Conservation (phyloP, 1,140 invertebrate genomes). For the Cheumatopsyche charites region DNA sequence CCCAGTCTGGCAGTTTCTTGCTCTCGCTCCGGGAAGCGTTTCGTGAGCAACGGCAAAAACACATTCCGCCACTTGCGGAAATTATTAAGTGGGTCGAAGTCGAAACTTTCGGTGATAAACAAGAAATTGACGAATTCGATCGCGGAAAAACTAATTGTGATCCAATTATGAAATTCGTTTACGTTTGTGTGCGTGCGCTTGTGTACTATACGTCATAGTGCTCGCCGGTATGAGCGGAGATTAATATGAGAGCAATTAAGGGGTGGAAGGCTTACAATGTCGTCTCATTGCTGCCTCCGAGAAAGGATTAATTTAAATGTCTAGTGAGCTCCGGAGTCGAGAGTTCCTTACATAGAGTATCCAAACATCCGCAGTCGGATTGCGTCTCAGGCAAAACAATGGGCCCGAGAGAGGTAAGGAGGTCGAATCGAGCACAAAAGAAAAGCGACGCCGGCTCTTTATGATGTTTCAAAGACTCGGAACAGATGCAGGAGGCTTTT, state of each 20-base stretch:
- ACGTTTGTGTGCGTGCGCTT: not conserved
- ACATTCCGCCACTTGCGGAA: not conserved
- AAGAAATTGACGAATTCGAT: not conserved
- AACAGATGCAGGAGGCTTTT: slow-evolving; percentile 21
- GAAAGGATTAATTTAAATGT: slow-evolving; percentile 28
- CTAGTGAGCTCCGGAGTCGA: slow-evolving; percentile 20
- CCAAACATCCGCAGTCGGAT: slow-evolving; percentile 25
- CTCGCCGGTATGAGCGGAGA: slow-evolving; percentile 5
- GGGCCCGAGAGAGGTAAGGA: slow-evolving; percentile 9
- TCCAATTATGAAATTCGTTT: no score
- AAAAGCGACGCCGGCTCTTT: slow-evolving; percentile 14
- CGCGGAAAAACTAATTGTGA: not conserved
- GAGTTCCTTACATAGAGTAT: slow-evolving; percentile 26
- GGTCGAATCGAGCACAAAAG: slow-evolving; percentile 14
- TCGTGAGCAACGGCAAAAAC: not conserved
- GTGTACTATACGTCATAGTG: not conserved
- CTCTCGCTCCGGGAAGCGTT: not conserved
- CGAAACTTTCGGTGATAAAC: not conserved
- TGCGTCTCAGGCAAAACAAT: slow-evolving; percentile 22
- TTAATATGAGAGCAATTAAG: slow-evolving; percentile 28
- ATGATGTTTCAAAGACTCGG: slow-evolving; percentile 18
- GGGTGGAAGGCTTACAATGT: slow-evolving; percentile 25
- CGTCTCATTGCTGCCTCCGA: slow-evolving; percentile 20
- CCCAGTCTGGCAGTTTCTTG: slow-evolving; percentile 8
- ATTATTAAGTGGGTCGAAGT: slow-evolving; percentile 10